Evolutionary conservation across 2,888 invertebrate species (phyloP), one percentile per base, ranked within the genome.

Genomic region (Tachina grossa): DNA sequence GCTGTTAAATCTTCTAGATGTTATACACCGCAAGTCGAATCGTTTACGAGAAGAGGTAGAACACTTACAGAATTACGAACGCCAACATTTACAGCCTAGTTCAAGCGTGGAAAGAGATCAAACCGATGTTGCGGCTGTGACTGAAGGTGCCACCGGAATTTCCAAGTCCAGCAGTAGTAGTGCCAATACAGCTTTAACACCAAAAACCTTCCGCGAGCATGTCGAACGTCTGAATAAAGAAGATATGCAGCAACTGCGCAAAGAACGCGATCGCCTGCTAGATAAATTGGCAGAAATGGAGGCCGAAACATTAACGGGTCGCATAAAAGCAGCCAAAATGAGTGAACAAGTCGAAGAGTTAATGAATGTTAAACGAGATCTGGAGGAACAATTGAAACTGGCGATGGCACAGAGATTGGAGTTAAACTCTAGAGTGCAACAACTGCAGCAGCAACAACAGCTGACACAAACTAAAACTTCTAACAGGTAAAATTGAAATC

Each of bases 1-100:
- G 90, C 93, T 97, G 71, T 96, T 97, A 95, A 96, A 96, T 90
- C 94, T 97, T 63, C 94, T 97, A 89, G 97, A 97, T 92, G 96
- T 97, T 90, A 97, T 97, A 90, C 97, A 97, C 90, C 94, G 96
- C 83, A 97, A 96, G 89, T 95, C 97, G 88, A 94, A 95, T 89
- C 94, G 95, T 68, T 93, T 95, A 89, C 95, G 95, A 83, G 95
- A 95, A 89, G 96, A 96, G 91, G 95, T 95, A 66, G 95, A 95
- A 88, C 94, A 95, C 87, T 93, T 96, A 87, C 95, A 96, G 87
- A 91, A 89, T 83, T 90, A 91, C 83, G 92, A 92, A 83, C 91
- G 91, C 14, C 90, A 90, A 71, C 91, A 91, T 81, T 77, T 88
- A 65, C 87, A 86, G 10, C 80, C 84, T 4, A 86, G 61, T 65